Evolutionary conservation across 2,797 vertebrate species (phyloP), one percentile per base, ranked within the genome.

Genomic region (Oryzias dopingdopingensis): DNA sequence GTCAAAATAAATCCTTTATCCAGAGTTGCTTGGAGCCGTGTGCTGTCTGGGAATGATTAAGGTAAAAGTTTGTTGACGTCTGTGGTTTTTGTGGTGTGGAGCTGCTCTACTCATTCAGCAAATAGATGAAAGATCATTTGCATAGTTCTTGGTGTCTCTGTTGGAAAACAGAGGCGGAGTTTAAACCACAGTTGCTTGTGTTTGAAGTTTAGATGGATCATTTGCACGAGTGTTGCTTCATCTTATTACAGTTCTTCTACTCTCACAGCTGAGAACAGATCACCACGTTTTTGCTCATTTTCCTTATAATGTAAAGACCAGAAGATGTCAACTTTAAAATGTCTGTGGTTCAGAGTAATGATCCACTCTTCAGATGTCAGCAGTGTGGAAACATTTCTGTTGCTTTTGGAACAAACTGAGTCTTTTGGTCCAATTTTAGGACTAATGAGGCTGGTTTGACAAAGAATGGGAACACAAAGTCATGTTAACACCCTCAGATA

Each of bases 41-140:
- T 53, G 47, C 46, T 6, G 64, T 80, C 85, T 89, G 86, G 78
- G 59, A 81, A 76, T 48, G 74, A 89, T 90, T 88, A 88, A 72
- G 77, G 87, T 86, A 72, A 80, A 77, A 70, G 62, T 81, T 72
- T 87, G 80, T 85, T 86, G 55, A 86, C 74, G 80, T 86, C 77
- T 79, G 87, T 82, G 85, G 87, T 79, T 83, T 69, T 66, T 65
- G 59, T 75, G 77, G 74, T 73, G 46, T 52, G 74, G 74, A 74
- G 48, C 53, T 46, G 66, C 62, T 86, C 75, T 66, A 45, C 63
- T 76, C 73, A 49, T 58, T 85, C 70, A 76, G 45, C 49, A 49
- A 65, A 70, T 74, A 58, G 56, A 69, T 52, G 46, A 56, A 52
- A 56, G 51, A 66, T 41, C 55, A 42, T 68, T 22, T 6, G 18